Evolutionary conservation across 2,113 vertebrate genomes (phyloP).

Genomic region (Elephantulus edwardii): DNA sequence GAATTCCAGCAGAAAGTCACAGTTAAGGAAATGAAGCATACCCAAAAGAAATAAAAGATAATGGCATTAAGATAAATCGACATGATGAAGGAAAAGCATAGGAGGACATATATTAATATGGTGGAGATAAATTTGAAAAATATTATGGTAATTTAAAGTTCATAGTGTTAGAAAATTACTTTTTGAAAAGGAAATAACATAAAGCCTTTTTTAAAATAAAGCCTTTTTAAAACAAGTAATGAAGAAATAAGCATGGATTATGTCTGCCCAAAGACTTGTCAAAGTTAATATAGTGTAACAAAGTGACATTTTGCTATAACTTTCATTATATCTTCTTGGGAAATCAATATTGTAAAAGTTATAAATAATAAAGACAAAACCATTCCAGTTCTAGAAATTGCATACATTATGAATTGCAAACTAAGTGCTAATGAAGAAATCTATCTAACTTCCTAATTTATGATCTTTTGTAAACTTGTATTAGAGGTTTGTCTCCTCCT

Average conservation of each 20-base stretch:
- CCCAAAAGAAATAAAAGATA: slow-evolving; percentile 4
- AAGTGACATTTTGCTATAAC: neutral
- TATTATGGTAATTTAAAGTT: neutral
- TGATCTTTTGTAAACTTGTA: slow-evolving; percentile 13
- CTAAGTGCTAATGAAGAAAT: slow-evolving; percentile 21
- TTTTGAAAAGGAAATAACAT: slow-evolving; percentile 13
- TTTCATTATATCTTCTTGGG: slow-evolving; percentile 33
- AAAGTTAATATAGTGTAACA: neutral
- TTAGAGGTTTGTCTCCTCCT: slow-evolving; percentile 39
- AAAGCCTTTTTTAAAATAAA: slow-evolving; percentile 29
- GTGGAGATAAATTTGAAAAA: slow-evolving; percentile 5
- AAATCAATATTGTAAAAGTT: slow-evolving; percentile 32
- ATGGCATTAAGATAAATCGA: neutral
- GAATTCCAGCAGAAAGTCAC: slow-evolving; percentile 24
- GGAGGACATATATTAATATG: slow-evolving; percentile 21
- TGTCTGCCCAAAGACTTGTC: slow-evolving; percentile 42
- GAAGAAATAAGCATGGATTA: neutral
- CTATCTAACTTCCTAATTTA: neutral
- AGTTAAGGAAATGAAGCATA: slow-evolving; percentile 25
- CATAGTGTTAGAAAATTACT: neutral
- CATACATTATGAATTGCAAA: slow-evolving; percentile 1
- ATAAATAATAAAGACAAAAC: slow-evolving; percentile 16
- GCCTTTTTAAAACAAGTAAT: slow-evolving; percentile 28
- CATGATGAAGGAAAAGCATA: too few relatives aligned
- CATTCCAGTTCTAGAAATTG: slow-evolving; percentile 23